Evolutionary conservation across 2,888 invertebrate genomes (phyloP), one percentile per base, ranked within the genome.

Genomic region (Trypoxylon attenuatum): DNA sequence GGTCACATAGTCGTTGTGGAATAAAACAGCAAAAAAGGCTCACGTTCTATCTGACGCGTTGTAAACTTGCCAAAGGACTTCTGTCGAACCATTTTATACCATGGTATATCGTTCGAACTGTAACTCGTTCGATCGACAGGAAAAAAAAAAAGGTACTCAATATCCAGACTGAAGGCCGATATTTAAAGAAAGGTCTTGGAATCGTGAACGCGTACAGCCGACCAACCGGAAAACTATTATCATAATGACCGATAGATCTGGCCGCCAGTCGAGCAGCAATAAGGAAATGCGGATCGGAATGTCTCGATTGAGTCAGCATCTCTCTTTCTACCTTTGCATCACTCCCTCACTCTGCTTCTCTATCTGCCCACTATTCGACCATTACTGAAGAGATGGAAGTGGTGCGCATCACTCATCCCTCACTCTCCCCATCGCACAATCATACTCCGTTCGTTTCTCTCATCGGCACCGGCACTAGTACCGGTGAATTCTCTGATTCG

Each of bases 281-380:
- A 82, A 84, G 84, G 84, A 85, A 84, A 84, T 76, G 78, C 76
- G 76, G 76, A 79, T 82, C 77, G 83, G 82, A 82, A 82, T 82
- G 82, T 79, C 82, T 80, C 79, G 81, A 81, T 83, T 74, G 71
- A 71, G 61, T 53, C 62, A 60, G 50, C 57, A 58, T 62, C 52
- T 59, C 49, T 60, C 13, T 49, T 49, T 18, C 16, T 23, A 10
- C 53, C 19, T n/a, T 15, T 5, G 6, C 46, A 38, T 61, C 47
- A 47, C 18, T 6, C 10, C 42, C 49, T 51, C 46, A 49, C 42
- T 51, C 38, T 27, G 66, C 52, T 52, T 43, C 61, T 16, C 23
- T 53, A 10, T 25, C 29, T 47, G 18, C 27, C 16, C 15, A 19
- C 58, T 25, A 38, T 54, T 64, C 57, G 57, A 38, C 61, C 61